Conservation (phyloP, 35 echinoderm and acorn worm genomes). For the Heliocidaris tuberculata region DNA sequence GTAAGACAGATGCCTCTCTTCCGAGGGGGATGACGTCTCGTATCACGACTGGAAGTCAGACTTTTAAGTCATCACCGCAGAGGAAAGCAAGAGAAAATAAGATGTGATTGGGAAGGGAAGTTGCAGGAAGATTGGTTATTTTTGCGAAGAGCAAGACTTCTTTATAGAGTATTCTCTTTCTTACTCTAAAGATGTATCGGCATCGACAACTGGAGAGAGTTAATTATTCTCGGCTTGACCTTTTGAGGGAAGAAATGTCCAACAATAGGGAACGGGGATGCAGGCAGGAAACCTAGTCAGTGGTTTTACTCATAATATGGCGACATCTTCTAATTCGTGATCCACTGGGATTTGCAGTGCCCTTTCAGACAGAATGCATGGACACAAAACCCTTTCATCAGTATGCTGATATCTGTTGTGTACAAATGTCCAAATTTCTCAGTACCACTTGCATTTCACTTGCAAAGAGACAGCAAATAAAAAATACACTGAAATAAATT, state of each 20-base stretch:
- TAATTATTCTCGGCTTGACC: not conserved
- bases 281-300: not conserved
- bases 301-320: not conserved
- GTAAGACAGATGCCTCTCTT: not conserved
- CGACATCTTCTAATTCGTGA: not conserved
- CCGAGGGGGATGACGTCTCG: not conserved
- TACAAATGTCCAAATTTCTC: not conserved
- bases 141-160: not conserved
- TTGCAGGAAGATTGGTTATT: not conserved
- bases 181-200: not conserved
- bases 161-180: not conserved
- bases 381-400: not conserved
- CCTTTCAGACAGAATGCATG: not conserved
- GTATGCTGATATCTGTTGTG: not conserved
- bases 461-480: not conserved
- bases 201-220: not conserved
- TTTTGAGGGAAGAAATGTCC: not conserved
- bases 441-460: not conserved
- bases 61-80: not conserved
- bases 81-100: not conserved
- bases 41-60: not conserved
- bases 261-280: not conserved
- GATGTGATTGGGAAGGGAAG: not conserved
- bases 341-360: not conserved
- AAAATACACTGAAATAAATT: too few species aligned